Evolutionary conservation across 1,140 invertebrate genomes (phyloP).

Genomic region (Drosophila watanabei): DNA sequence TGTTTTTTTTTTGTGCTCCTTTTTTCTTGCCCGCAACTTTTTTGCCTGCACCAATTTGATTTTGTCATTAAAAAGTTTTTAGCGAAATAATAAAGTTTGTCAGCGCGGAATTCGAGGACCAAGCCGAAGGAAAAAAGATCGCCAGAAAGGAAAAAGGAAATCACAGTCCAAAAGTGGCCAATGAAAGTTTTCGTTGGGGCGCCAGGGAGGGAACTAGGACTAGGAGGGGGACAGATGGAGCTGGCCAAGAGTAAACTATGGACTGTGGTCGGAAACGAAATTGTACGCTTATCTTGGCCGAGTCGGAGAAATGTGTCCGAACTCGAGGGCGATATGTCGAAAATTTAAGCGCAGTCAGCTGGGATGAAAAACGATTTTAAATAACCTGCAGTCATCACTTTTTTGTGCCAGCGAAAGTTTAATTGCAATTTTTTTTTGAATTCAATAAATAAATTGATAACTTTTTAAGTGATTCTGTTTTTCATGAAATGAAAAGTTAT

Average conservation of each 20-base stretch:
- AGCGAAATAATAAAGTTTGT: conserved; percentile 89
- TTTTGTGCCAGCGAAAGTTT: conserved; percentile 22
- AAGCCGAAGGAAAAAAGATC: conserved; percentile 6
- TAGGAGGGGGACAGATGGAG: conserved; percentile 5
- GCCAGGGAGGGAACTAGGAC: background rate
- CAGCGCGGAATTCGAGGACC: conserved; percentile 81
- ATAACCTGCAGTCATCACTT: conserved; percentile 24
- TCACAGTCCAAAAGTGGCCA: conserved; percentile 54
- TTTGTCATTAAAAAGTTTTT: conserved; percentile 86
- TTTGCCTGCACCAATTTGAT: conserved; percentile 88
- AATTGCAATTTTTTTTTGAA: conserved; percentile 26
- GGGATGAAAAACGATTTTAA: conserved; percentile 19
- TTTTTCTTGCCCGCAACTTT: conserved; percentile 87
- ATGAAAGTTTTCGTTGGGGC: conserved; percentile 51
- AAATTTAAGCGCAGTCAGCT: conserved; percentile 17
- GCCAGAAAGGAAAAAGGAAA: conserved; percentile 39
- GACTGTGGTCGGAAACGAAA: conserved; percentile 18
- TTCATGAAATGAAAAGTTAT: background rate
- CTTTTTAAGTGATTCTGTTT: conserved; percentile 25
- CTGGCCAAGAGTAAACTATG: conserved; percentile 28
- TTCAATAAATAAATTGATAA: conserved; percentile 27
- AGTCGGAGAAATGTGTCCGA: conserved; percentile 28
- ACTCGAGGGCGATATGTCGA: conserved; percentile 12
- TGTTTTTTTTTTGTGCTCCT: background rate
- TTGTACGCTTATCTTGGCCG: conserved; percentile 26